Evolutionary conservation across 2,888 invertebrate genomes (phyloP), one percentile per base, ranked within the genome.

Genomic region (Phytoseiulus persimilis): DNA sequence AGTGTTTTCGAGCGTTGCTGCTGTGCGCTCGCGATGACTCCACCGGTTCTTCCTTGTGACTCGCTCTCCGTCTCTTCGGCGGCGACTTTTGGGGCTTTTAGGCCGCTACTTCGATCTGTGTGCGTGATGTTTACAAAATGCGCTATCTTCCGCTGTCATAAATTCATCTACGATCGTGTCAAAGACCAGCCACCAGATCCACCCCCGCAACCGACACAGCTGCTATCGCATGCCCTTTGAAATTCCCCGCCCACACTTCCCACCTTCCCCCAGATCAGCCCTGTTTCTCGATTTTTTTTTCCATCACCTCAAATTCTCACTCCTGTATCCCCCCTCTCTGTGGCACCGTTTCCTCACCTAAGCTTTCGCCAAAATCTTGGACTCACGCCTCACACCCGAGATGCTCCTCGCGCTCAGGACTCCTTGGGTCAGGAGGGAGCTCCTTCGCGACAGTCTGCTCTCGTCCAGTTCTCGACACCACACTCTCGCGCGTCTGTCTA

Each of bases 111-210:
- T 9, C 65, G 65, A 65, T 65, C 9, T 65, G 33, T 87, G 87
- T 32, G 32, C 33, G 87, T 23, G 87, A 87, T 87, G 87, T 87
- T 87, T 87, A 87, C 87, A 87, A 87, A 87, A 87, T 87, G 87
- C 87, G 45, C 87, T 87, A 87, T 87, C 87, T 87, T 28, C 33
- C 5, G 65, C 65, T 65, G 65, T 65, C 65, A 65, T 65, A 65
- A 65, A 65, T 65, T 65, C 65, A 65, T 65, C 65, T 65, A 65
- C 65, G 65, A 65, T 65, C 65, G 18, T 65, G 65, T 65, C 65
- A 65, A 2, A 65, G 65, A 65, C 23, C 65, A 65, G 46, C 46
- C 46, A 14, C 46, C 46, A 46, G 9, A 46, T 46, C 65, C 28
- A 23, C 28, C 65, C 65, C 65, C 65, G 65, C 65, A 65, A 65